These are phyloP conservation scores for Mugil cephalus DNA, from an alignment of 2,113 vertebrate species.

Conservation along the genomic window DNA sequence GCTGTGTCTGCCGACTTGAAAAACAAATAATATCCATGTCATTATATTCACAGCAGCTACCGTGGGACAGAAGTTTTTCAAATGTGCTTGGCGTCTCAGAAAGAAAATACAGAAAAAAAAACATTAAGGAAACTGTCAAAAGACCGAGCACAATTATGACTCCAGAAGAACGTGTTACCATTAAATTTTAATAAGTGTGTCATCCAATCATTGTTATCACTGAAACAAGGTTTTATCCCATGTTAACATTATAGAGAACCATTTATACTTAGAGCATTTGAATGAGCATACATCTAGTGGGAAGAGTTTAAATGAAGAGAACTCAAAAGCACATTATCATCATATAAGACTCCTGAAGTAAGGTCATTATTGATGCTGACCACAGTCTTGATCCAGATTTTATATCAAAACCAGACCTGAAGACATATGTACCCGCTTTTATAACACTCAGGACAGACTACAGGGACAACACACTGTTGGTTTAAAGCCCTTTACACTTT, in stretches of 20 bases:
- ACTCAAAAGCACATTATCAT: not conserved
- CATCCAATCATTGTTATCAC: no score
- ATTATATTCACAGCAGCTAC: not conserved
- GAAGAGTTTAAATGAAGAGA: not conserved
- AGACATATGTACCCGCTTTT: not conserved
- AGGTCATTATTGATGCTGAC: not conserved
- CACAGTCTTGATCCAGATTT: not conserved
- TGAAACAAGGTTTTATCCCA: no score
- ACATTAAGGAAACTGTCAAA: no score
- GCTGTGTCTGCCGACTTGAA: not conserved
- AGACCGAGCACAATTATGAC: no score
- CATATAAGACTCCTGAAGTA: not conserved
- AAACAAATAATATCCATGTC: not conserved
- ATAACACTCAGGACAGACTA: not conserved
- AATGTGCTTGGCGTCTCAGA: not conserved
- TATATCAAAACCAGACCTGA: not conserved
- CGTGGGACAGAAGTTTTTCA: not conserved
- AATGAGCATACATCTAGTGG: no score
- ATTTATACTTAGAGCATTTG: no score
- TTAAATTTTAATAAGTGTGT: no score
- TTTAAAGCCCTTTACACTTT: not conserved
- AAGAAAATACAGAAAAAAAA: no score
- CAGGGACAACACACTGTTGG: not conserved
- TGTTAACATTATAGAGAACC: no score
- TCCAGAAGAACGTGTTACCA: no score